Base-by-base conservation (phyloP, 1,140 invertebrate species). In the Hydropsyche tenuis region DNA sequence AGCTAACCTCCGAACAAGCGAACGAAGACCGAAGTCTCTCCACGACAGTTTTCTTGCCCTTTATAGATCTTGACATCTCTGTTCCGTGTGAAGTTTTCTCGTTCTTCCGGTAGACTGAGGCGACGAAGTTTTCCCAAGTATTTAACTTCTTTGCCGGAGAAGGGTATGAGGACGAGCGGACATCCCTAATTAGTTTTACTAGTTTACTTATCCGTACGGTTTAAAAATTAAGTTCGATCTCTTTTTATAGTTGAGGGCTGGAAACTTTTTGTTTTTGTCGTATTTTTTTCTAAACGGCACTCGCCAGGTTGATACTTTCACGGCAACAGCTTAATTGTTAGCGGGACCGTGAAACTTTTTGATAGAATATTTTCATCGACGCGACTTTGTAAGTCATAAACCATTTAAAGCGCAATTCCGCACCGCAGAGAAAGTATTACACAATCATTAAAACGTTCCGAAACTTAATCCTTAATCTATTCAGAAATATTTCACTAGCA, bases 221-320 rank as follows among this genome's bases (percentile, higher is more conserved):
- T 73, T 73, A 68, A 73, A 73, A 73, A 73, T 73, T 73, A 73
- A 48, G 63, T 73, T 73, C 72, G 72, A 73, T 73, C 65, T 60
- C 65, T 69, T 12, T 25, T 30, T n/a, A n/a, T n/a, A n/a, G n/a
- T n/a, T 53, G 51, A 53, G 51, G 22, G 37, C 2, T n/a, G 11
- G 64, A n/a, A 43, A 12, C 37, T 43, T 20, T 53, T 53, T n/a
- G n/a, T 51, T 53, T 53, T 53, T 20, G n/a, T 53, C 51, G 16
- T 16, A 11, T 18, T 14, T n/a, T 20, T 11, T 16, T 12, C 18
- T n/a, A 53, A 22, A 20, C 51, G 20, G 18, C 22, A 5, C 12
- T 22, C 22, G 22, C 51, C 46, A 4, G 18, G n/a, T 2, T 1
- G n/a, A 2, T n/a, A n/a, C n/a, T n/a, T n/a, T n/a, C n/a, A 20